Evolutionary conservation across 1,140 invertebrate species (phyloP).

Genomic region (Magallana ariakensis): DNA sequence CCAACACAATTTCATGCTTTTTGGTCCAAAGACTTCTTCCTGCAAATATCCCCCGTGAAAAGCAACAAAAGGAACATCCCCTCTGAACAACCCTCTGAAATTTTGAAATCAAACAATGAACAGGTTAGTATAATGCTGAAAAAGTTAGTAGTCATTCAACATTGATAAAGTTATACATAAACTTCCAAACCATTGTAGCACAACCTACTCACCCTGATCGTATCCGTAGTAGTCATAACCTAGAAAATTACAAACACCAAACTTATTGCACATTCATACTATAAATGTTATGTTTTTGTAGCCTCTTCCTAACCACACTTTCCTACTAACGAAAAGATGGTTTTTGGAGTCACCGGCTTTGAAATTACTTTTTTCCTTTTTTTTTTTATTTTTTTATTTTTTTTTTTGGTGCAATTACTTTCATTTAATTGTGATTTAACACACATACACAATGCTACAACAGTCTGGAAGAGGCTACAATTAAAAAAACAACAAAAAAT

Average conservation of each 20-base stretch:
- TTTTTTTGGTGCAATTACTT: not conserved
- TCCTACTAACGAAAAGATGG: slow-evolving; percentile 24
- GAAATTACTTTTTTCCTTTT: not conserved
- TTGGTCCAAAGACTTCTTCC: slow-evolving; percentile 37
- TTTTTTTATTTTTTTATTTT: too few species aligned
- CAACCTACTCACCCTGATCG: slow-evolving; percentile 26
- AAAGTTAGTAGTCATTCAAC: slow-evolving; percentile 26
- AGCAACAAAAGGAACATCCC: slow-evolving; percentile 37
- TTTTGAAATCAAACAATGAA: slow-evolving; percentile 38
- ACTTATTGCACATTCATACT: slow-evolving; percentile 30
- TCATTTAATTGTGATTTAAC: not conserved
- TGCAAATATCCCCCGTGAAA: slow-evolving; percentile 33
- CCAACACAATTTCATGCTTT: slow-evolving; percentile 38
- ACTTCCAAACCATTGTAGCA: slow-evolving; percentile 38
- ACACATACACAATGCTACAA: slow-evolving; percentile 31
- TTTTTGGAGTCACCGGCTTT: slow-evolving; percentile 15
- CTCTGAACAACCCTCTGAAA: slow-evolving; percentile 37
- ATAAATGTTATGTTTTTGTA: not conserved
- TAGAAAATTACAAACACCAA: slow-evolving; percentile 37
- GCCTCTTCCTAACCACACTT: slow-evolving; percentile 37
- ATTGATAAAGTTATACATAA: not conserved
- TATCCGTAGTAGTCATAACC: slow-evolving; percentile 33
- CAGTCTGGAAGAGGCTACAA: slow-evolving; percentile 37
- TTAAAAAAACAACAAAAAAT: slow-evolving; percentile 19
- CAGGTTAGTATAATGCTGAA: slow-evolving; percentile 32